phyloP scores from a whole-genome alignment of 2,888 invertebrate species.

The Gastracanthus pulcherrimus region DNA sequence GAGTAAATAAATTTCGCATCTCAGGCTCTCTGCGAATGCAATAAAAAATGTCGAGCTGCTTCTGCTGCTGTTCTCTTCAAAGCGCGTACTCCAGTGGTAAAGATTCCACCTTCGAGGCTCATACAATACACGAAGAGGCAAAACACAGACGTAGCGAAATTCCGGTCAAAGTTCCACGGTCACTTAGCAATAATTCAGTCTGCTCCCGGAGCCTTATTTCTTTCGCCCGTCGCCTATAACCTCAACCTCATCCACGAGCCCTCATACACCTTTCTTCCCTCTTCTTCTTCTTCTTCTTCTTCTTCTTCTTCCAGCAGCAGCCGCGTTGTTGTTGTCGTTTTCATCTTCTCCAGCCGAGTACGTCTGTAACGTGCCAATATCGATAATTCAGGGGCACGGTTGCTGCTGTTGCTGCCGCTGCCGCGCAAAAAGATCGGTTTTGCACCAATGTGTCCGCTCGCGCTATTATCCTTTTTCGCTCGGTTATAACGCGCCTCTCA shows the following conservation, averaged over 20 bases:
- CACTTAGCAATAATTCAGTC: constrained; percentile 73
- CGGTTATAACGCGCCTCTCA: neutral
- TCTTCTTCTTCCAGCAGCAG: constrained; percentile 7
- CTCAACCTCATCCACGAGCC: constrained; percentile 57
- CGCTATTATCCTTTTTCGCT: constrained; percentile 33
- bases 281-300: constrained; percentile 1
- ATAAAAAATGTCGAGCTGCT: constrained; percentile 44
- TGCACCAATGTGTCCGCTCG: constrained; percentile 61
- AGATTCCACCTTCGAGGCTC: neutral
- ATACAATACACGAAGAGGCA: neutral
- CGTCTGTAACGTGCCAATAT: constrained; percentile 71
- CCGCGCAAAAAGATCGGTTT: constrained; percentile 69
- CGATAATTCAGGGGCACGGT: constrained; percentile 73
- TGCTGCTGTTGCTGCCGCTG: constrained; percentile 45
- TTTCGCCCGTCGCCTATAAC: constrained; percentile 63
- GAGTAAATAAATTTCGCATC: constrained; percentile 56
- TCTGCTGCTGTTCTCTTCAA: no score
- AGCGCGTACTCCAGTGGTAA: neutral
- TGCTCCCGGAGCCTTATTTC: constrained; percentile 58
- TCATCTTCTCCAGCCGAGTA: constrained; percentile 60
- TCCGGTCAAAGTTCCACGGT: constrained; percentile 71
- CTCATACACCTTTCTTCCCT: no score
- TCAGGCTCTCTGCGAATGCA: constrained; percentile 28
- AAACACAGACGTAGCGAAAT: constrained; percentile 51
- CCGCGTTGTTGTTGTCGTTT: constrained; percentile 41